Percentiles rank a stretch among this genome's conserved stretches.
Evolutionary conservation across 2,888 invertebrate species (phyloP).

Genomic region (Phania funesta): DNA sequence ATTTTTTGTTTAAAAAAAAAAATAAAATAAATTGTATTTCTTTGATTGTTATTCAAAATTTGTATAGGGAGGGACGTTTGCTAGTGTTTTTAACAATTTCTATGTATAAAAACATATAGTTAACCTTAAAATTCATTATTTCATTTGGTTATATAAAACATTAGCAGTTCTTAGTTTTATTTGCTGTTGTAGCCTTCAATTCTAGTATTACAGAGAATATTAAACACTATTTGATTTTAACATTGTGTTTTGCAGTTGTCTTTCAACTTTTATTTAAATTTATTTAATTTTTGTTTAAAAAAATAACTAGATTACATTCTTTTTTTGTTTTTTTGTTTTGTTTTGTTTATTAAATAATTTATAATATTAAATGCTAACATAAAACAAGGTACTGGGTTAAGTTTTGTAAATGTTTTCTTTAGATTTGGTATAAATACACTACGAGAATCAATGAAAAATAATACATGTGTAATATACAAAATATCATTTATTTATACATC

Average conservation of each 20-base stretch:
- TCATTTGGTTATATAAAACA: conserved; percentile 44
- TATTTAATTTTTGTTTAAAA: conserved; percentile 28
- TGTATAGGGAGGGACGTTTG: conserved; percentile 47
- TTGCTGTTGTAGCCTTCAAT: conserved; percentile 21
- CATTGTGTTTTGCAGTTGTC: conserved; percentile 52
- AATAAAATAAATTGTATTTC: conserved; percentile 8
- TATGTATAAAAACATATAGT: no score
- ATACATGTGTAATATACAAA: conserved; percentile 61
- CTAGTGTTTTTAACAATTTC: background rate
- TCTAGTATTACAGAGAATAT: conserved; percentile 10
- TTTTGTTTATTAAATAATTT: conserved; percentile 63
- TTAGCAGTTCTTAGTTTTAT: conserved; percentile 47
- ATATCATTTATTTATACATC: conserved; percentile 21
- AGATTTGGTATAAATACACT: conserved; percentile 60
- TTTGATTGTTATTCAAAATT: conserved; percentile 35
- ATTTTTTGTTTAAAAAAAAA: background rate
- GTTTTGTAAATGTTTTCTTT: conserved; percentile 72
- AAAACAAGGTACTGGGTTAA: conserved; percentile 80
- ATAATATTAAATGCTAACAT: conserved; percentile 67
- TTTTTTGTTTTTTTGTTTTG: conserved; percentile 20
- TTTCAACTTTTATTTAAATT: conserved; percentile 51
- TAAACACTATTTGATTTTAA: conserved; percentile 32
- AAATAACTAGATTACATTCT: conserved; percentile 45
- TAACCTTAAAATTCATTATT: conserved; percentile 70
- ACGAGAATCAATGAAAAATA: conserved; percentile 59